Conservation (phyloP, 2,113 vertebrate genomes). For the Cardinalis cardinalis region DNA sequence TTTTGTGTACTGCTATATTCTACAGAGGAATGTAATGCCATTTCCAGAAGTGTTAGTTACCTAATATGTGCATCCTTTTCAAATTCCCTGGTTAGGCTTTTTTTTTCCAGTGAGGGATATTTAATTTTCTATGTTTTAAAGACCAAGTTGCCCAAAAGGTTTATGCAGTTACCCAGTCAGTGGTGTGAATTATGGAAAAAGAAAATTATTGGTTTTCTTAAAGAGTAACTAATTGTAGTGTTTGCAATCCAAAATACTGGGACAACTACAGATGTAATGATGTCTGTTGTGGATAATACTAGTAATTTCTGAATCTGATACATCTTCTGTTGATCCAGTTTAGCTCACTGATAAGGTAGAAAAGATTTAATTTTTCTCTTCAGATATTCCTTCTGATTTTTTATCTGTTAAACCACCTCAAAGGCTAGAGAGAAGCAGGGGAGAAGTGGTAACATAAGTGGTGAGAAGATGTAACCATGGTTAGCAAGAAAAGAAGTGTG, state of each 20-base stretch:
- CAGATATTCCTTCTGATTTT: neutral
- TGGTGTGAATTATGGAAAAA: neutral
- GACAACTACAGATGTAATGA: neutral
- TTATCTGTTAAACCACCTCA: neutral
- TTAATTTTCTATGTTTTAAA: neutral
- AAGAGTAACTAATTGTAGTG: neutral
- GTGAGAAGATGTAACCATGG: neutral
- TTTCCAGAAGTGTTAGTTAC: neutral
- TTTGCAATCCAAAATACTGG: neutral
- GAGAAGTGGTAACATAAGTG: neutral
- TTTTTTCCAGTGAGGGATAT: neutral
- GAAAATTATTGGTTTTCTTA: neutral
- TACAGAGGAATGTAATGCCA: neutral
- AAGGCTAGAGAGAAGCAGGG: neutral
- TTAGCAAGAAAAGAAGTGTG: neutral
- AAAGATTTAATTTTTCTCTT: neutral
- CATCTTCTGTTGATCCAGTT: neutral
- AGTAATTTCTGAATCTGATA: neutral
- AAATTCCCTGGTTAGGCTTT: neutral
- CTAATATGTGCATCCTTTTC: neutral
- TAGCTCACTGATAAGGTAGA: neutral
- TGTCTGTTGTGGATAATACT: neutral
- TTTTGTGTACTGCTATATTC: neutral
- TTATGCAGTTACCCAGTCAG: neutral
- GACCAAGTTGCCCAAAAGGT: neutral